Evolutionary conservation across 2,888 invertebrate species (phyloP).

Genomic region (Rhogogaster chlorosoma): DNA sequence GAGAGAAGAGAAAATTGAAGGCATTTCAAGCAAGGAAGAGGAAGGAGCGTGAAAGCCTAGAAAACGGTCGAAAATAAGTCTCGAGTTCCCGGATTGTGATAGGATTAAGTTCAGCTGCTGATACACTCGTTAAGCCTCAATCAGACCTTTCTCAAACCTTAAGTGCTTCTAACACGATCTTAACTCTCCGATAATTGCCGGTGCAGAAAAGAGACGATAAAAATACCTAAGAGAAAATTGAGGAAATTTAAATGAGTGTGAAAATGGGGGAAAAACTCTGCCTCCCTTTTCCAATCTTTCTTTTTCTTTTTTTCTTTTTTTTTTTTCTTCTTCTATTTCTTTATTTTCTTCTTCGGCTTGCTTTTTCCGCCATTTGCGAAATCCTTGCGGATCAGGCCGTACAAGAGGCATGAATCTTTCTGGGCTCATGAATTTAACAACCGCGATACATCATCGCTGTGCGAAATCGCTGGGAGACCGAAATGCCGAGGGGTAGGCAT

Average conservation of each 20-base stretch:
- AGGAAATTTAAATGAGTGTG: too few species aligned
- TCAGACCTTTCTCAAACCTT: slow-evolving; percentile 52
- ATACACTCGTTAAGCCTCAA: slow-evolving; percentile 60
- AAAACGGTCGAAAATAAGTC: slow-evolving; percentile 28
- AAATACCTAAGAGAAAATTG: background rate
- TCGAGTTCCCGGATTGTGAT: slow-evolving; percentile 47
- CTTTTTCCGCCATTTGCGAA: background rate
- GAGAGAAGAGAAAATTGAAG: background rate
- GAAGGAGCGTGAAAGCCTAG: background rate
- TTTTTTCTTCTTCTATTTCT: background rate
- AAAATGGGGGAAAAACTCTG: too few species aligned
- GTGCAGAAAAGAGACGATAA: background rate
- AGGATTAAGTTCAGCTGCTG: slow-evolving; percentile 60
- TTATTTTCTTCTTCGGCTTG: too few species aligned
- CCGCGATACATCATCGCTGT: background rate
- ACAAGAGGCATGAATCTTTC: background rate
- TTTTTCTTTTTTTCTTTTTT: too few species aligned
- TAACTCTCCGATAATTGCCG: slow-evolving; percentile 24
- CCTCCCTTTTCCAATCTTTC: background rate
- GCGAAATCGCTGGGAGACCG: background rate
- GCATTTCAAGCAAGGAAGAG: background rate
- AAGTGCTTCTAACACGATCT: slow-evolving; percentile 60
- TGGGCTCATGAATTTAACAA: slow-evolving; percentile 40
- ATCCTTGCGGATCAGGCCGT: background rate
- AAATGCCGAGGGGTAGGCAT: background rate